phyloP scores from a whole-genome alignment of 2,113 vertebrate genomes.

The Rousettus leschenaultii region DNA sequence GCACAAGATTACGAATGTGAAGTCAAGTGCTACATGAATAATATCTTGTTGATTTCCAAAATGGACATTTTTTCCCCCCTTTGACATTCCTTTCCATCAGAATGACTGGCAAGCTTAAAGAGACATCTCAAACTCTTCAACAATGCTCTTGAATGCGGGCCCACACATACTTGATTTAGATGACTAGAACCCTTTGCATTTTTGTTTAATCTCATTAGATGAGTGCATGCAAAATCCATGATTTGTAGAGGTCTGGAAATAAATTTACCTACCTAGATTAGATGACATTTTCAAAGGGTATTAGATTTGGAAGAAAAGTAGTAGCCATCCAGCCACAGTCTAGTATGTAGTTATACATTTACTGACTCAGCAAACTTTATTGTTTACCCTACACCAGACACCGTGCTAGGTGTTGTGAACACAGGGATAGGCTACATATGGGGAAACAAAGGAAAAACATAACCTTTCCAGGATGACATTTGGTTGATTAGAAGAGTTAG shows the following conservation, averaged over 20 bases:
- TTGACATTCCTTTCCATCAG: constrained; percentile 38
- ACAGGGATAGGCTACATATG: neutral
- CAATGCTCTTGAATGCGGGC: constrained; percentile 57
- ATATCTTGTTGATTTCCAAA: constrained; percentile 2
- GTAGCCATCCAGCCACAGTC: neutral
- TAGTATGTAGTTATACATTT: neutral
- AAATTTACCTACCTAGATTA: constrained; percentile 73
- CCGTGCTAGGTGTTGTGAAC: neutral
- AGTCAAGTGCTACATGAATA: neutral
- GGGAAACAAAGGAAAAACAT: neutral
- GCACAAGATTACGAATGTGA: neutral
- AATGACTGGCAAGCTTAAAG: constrained; percentile 49
- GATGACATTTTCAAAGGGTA: constrained; percentile 59
- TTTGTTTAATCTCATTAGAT: constrained; percentile 77
- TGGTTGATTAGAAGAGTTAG: neutral
- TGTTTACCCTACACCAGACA: neutral
- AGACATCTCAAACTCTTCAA: constrained; percentile 73
- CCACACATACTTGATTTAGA: constrained; percentile 59
- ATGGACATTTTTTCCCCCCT: neutral
- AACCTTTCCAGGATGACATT: neutral
- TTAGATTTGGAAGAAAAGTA: constrained; percentile 21
- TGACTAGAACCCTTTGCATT: constrained; percentile 77
- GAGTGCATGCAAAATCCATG: constrained; percentile 46
- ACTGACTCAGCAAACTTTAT: neutral
- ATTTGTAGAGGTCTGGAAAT: constrained; percentile 57